These are phyloP conservation scores for Brachionus plicatilis DNA, from an alignment of 1,140 invertebrate genomes.

Conservation along the genomic window DNA sequence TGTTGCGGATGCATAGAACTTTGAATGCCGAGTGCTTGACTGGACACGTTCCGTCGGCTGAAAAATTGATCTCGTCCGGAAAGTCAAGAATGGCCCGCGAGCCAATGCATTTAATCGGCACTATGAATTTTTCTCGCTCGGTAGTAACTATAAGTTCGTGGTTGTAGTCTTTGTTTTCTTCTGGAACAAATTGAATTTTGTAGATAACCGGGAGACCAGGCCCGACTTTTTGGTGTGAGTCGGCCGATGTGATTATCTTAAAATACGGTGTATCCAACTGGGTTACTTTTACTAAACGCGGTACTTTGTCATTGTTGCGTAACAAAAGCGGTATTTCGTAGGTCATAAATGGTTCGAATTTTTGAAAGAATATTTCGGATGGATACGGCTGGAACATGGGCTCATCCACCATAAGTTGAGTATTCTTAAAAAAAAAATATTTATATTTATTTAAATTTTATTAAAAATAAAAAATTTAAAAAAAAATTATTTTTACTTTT, in stretches of 20 bases:
- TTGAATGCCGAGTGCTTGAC: conserved; percentile 51
- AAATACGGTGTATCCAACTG: conserved; percentile 56
- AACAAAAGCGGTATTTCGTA: conserved; percentile 54
- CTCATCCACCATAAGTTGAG: conserved; percentile 43
- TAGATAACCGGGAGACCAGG: conserved; percentile 55
- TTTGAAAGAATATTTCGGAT: conserved; percentile 56
- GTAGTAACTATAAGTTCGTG: conserved; percentile 55
- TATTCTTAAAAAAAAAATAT: not conserved
- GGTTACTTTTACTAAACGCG: conserved; percentile 54
- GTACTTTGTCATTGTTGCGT: conserved; percentile 57
- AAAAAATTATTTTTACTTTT: conserved; percentile 45
- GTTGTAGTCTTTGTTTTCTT: conserved; percentile 55
- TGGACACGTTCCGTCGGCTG: conserved; percentile 44
- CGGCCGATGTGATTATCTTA: conserved; percentile 53
- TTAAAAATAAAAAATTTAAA: not conserved
- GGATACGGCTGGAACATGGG: conserved; percentile 57
- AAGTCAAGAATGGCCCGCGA: conserved; percentile 55
- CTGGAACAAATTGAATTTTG: conserved; percentile 54
- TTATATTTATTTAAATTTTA: not conserved
- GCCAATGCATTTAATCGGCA: conserved; percentile 54
- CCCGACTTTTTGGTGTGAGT: conserved; percentile 55
- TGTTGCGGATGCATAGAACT: conserved; percentile 55
- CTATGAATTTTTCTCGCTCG: conserved; percentile 55
- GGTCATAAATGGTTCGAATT: conserved; percentile 53
- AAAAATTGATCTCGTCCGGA: conserved; percentile 54